Conservation (phyloP, 1,140 invertebrate species). For the Lepidostoma basale region DNA sequence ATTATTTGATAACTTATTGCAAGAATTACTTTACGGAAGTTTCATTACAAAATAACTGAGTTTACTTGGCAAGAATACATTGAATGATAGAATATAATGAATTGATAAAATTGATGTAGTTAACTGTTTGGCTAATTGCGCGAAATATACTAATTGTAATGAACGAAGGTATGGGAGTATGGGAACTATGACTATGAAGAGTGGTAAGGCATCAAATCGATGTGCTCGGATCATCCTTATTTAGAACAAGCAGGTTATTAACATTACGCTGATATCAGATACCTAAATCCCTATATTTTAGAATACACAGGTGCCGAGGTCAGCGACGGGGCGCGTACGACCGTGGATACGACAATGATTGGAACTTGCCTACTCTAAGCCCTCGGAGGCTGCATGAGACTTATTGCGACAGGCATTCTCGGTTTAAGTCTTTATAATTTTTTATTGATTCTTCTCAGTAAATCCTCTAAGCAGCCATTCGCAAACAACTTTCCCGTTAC, state of each 20-base stretch:
- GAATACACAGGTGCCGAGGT: background rate
- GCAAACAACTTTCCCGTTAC: slow-evolving; percentile 10
- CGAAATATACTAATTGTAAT: no score
- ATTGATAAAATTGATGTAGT: no score
- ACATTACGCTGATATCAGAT: slow-evolving; percentile 6
- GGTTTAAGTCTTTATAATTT: slow-evolving; percentile 36
- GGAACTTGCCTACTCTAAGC: slow-evolving; percentile 5
- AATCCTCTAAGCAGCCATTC: slow-evolving; percentile 9
- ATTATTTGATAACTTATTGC: background rate
- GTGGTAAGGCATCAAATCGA: slow-evolving; percentile 2
- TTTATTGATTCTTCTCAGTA: slow-evolving; percentile 33
- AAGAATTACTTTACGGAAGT: background rate
- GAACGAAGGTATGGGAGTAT: no score
- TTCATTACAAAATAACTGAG: no score
- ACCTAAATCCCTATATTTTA: no score
- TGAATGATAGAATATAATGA: no score
- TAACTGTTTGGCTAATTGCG: no score
- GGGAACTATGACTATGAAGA: no score
- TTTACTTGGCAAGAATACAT: no score
- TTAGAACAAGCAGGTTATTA: background rate
- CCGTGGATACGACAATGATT: slow-evolving; percentile 1
- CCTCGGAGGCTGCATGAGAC: background rate
- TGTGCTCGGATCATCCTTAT: background rate
- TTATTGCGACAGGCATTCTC: slow-evolving; percentile 37
- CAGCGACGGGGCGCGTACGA: background rate